Evolutionary conservation across 2,797 vertebrate species (phyloP), one percentile per base, ranked within the genome.

Genomic region (Pipistrellus nathusii): DNA sequence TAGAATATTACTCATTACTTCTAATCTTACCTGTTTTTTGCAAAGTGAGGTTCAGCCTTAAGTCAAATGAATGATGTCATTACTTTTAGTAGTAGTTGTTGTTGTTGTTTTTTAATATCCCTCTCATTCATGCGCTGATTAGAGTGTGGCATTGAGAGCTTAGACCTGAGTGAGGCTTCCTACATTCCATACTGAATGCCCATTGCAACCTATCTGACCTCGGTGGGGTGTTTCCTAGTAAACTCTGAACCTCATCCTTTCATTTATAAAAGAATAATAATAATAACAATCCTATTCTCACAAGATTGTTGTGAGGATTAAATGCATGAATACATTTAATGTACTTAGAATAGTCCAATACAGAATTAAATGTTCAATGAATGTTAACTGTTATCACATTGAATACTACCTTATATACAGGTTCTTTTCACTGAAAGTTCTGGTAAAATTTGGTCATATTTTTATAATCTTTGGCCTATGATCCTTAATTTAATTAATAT

Each of bases 401-500:
- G 21, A 81, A 2, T 64, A 87, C 41, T 82, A 68, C 2, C 20
- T 94, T 88, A 38, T 66, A 81, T 62, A 71, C 17, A 72, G 13
- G 25, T 69, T 84, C 7, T 64, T 41, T 48, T 85, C 59, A 6
- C 46, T 90, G 57, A 92, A 90, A 96, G 11, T 13, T 87, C 9
- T 88, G 30, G 5, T 80, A 57, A 90, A 82, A 46, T 73, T 92
- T 91, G 20, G 35, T 78, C 18, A 55, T 95, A 30, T 41, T 62
- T 85, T 88, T 83, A 35, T 81, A 66, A 38, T 20, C 12, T 68
- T 83, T 85, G 89, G 30, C 30, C 68, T 91, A 25, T 91, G 27
- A 32, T 81, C 38, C 41, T 90, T 89, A 51, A 68, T 95, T 75
- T 81, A 80, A 59, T 84, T 91, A 6, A 72, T 81, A 41, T 48